Percentiles rank a stretch among this genome's conserved stretches.
phyloP scores from a whole-genome alignment of 2,888 invertebrate species.

The Diogma glabrata region DNA sequence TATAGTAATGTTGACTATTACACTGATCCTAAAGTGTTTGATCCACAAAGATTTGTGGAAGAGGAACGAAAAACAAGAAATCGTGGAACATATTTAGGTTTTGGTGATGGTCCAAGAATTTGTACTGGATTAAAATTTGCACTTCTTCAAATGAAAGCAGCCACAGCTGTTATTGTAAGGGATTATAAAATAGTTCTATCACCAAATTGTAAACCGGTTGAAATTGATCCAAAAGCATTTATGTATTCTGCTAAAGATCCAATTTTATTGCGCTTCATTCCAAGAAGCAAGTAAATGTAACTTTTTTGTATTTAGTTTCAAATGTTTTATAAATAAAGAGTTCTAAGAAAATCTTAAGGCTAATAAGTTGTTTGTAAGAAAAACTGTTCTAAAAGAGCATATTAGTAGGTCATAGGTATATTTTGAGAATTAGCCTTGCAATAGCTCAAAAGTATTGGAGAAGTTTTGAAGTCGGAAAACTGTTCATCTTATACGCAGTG shows the following conservation, averaged over 20 bases:
- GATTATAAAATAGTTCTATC: conserved; percentile 21
- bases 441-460: too few species aligned
- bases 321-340: too few species aligned
- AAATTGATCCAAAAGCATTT: conserved; percentile 21
- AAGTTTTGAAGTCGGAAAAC: too few species aligned
- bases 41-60: conserved; percentile 33
- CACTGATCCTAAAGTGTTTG: conserved; percentile 32
- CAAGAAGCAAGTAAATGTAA: too few species aligned
- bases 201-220: conserved; percentile 22
- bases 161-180: conserved; percentile 18
- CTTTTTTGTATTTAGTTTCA: too few species aligned
- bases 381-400: too few species aligned
- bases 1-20: conserved; percentile 29
- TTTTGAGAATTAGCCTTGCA: too few species aligned
- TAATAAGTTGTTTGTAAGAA: too few species aligned
- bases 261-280: conserved; percentile 7
- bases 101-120: conserved; percentile 28
- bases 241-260: conserved; percentile 10
- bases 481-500: too few species aligned
- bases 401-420: too few species aligned
- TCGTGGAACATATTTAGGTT: conserved; percentile 25
- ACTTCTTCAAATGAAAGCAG: conserved; percentile 21
- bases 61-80: conserved; percentile 24
- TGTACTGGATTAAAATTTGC: conserved; percentile 24
- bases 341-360: too few species aligned